Conservation (phyloP, 2,888 invertebrate genomes). For the Rhyacophila evoluta region DNA sequence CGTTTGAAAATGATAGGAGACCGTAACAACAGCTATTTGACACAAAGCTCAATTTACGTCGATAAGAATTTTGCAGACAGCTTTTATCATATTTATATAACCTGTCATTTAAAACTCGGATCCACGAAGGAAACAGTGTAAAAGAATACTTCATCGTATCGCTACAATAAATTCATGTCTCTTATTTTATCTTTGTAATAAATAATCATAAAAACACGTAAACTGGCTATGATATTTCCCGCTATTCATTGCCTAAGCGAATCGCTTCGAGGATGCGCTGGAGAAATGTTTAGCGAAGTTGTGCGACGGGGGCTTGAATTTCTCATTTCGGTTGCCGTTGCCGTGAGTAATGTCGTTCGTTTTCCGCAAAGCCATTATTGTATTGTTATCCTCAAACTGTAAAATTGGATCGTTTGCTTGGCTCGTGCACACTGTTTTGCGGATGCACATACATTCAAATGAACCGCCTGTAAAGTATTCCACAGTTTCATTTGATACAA, state of each 20-base stretch:
- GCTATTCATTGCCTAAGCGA: background rate
- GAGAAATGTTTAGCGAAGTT: constrained; percentile 8
- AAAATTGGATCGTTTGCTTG: constrained; percentile 11
- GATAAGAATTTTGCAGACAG: no score
- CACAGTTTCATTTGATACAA: no score
- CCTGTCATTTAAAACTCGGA: background rate
- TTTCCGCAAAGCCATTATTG: background rate
- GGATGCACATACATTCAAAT: background rate
- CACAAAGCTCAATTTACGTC: no score
- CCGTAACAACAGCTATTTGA: no score
- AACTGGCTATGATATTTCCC: background rate
- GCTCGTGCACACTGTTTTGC: background rate
- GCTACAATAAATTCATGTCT: background rate
- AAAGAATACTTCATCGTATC: no score
- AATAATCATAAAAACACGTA: background rate
- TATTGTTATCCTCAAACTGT: background rate
- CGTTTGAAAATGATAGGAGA: no score
- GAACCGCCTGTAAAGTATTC: background rate
- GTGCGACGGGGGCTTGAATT: background rate
- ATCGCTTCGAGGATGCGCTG: background rate
- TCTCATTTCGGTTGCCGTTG: background rate
- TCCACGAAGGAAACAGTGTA: background rate
- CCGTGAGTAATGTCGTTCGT: background rate
- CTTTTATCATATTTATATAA: background rate
- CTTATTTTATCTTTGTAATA: background rate